These are phyloP conservation scores for Acarapis woodi DNA, from an alignment of 1,140 invertebrate genomes.

Conservation along the genomic window DNA sequence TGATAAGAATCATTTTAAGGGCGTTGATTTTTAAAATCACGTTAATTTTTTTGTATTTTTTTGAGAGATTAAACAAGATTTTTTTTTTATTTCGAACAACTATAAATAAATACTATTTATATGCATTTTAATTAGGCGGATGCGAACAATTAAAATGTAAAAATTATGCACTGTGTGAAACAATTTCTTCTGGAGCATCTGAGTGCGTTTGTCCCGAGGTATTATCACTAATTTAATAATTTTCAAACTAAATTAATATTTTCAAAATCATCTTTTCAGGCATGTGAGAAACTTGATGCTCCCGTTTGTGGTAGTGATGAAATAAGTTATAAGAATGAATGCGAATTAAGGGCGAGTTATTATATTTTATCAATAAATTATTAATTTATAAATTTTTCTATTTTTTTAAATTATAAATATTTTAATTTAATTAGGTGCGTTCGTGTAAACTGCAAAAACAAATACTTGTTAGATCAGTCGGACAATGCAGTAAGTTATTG, in stretches of 20 bases:
- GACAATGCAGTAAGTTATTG: slow-evolving; percentile 43
- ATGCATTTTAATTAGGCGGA: slow-evolving; percentile 47
- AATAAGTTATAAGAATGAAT: slow-evolving; percentile 38
- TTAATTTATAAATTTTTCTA: not conserved
- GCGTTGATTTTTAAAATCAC: too few species aligned
- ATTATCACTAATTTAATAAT: too few species aligned
- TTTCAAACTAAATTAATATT: not conserved
- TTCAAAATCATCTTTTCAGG: too few species aligned
- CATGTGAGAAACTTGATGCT: slow-evolving; percentile 13
- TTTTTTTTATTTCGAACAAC: too few species aligned
- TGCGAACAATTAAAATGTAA: slow-evolving; percentile 61
- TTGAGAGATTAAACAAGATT: too few species aligned
- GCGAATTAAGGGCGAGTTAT: slow-evolving; percentile 33
- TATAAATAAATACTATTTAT: too few species aligned
- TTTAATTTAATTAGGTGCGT: too few species aligned
- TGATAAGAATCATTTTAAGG: too few species aligned
- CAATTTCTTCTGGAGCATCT: slow-evolving; percentile 39
- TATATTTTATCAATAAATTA: too few species aligned
- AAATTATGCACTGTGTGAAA: slow-evolving; percentile 47
- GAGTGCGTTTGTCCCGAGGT: slow-evolving; percentile 29
- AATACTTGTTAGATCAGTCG: slow-evolving; percentile 37
- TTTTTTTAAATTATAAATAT: not conserved
- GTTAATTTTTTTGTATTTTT: too few species aligned
- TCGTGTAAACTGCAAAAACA: slow-evolving; percentile 37
- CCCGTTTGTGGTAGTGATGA: slow-evolving; percentile 56